Conservation (phyloP, 2,797 vertebrate genomes). For the Coracias cyanogaster region DNA sequence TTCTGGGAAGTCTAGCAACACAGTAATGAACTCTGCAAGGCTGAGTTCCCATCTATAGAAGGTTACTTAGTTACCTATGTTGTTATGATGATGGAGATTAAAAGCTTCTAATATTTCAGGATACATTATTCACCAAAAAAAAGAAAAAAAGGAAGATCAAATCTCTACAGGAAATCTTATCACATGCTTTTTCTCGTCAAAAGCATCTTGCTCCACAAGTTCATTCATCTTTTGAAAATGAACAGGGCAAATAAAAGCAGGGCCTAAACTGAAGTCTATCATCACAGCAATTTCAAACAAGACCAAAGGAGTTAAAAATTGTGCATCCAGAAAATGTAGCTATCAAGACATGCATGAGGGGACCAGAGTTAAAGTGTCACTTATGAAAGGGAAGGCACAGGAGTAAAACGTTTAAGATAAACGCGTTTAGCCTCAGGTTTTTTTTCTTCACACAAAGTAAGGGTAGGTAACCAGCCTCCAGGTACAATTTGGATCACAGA, state of each 20-base stretch:
- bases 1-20: not conserved
- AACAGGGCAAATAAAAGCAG: not conserved
- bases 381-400: not conserved
- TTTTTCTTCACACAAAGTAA: not conserved
- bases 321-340: not conserved
- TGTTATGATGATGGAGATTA: not conserved
- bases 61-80: not conserved
- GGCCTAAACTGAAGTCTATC: not conserved
- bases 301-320: not conserved
- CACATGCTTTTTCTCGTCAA: not conserved
- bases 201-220: not conserved
- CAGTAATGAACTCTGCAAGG: not conserved
- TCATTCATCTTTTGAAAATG: not conserved
- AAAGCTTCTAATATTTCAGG: not conserved
- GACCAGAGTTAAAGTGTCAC: not conserved
- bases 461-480: not conserved
- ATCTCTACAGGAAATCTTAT: not conserved
- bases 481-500: not conserved
- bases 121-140: not conserved
- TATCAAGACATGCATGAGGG: not conserved
- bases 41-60: not conserved
- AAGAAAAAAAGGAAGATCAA: too few species aligned
- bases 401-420: not conserved
- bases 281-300: not conserved
- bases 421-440: accelerated